Percentiles rank a stretch among this genome's conserved stretches.
Evolutionary conservation across 2,113 vertebrate genomes (phyloP).

Genomic region (Vulpes vulpes): DNA sequence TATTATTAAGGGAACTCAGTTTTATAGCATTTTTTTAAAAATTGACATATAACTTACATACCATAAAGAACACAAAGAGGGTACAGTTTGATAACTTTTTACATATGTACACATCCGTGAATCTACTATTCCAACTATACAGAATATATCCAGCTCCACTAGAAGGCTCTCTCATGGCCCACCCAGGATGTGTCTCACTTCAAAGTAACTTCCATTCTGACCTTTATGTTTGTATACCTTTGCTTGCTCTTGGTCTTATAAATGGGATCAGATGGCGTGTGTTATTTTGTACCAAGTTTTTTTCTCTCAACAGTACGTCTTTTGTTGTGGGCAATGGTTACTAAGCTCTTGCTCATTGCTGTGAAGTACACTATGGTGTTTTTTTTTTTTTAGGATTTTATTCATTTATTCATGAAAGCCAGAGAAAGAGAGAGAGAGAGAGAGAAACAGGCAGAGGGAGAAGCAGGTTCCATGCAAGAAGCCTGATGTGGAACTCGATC

Average conservation of each 20-base stretch:
- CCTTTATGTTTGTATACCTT: neutral
- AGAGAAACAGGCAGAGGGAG: no score
- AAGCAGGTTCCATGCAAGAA: no score
- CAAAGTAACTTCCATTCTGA: neutral
- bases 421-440: no score
- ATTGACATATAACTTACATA: neutral
- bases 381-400: no score
- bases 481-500: no score
- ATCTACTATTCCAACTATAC: neutral
- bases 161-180: neutral
- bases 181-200: fast-evolving
- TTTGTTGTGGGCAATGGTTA: neutral
- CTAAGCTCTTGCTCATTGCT: neutral
- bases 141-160: neutral
- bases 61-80: neutral
- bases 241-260: neutral
- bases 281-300: neutral
- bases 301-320: neutral
- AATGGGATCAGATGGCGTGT: neutral
- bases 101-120: no score
- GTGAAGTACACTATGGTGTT: neutral
- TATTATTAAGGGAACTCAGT: neutral
- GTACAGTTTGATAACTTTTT: neutral
- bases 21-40: neutral
- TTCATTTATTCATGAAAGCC: no score